A percentile compares a stretch with the other conserved stretches of the same genome.
phyloP scores from a whole-genome alignment of 1,140 invertebrate genomes.

The Tetragnatha versicolor region DNA sequence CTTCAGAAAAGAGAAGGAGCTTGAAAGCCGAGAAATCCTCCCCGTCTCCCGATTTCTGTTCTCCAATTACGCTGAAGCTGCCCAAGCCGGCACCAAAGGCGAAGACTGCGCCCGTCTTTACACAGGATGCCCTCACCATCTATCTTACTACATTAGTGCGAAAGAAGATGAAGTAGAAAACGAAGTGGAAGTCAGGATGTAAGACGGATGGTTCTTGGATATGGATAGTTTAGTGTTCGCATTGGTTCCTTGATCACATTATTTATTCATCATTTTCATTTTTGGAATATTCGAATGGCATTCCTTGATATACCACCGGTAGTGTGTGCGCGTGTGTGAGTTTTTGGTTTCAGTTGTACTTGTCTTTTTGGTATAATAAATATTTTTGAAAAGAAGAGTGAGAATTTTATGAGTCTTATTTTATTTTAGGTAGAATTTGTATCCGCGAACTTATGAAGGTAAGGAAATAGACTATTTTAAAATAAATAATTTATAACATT shows the following conservation, averaged over 20 bases:
- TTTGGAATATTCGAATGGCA: constrained; percentile 6
- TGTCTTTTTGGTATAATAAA: constrained; percentile 1
- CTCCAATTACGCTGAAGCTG: constrained; percentile 46
- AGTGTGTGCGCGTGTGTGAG: neutral
- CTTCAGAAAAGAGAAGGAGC: constrained; percentile 45
- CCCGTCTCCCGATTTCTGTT: constrained; percentile 49
- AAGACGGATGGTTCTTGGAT: neutral
- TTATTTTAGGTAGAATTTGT: no score
- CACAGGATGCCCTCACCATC: constrained; percentile 9
- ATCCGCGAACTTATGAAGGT: no score
- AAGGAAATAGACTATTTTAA: no score
- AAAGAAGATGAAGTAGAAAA: constrained; percentile 45
- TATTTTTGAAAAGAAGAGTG: neutral
- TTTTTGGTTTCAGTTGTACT: neutral
- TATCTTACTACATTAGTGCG: constrained; percentile 17
- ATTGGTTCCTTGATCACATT: constrained; percentile 30
- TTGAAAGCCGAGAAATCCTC: constrained; percentile 45
- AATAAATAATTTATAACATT: no score
- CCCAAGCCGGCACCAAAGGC: constrained; percentile 12
- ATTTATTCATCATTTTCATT: constrained; percentile 31
- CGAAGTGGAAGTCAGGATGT: neutral
- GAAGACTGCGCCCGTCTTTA: constrained; percentile 15
- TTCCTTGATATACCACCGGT: constrained; percentile 14
- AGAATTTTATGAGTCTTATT: no score
- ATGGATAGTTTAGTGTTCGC: neutral